phyloP scores from a whole-genome alignment of 2,113 vertebrate species.

The Misgurnus anguillicaudatus region DNA sequence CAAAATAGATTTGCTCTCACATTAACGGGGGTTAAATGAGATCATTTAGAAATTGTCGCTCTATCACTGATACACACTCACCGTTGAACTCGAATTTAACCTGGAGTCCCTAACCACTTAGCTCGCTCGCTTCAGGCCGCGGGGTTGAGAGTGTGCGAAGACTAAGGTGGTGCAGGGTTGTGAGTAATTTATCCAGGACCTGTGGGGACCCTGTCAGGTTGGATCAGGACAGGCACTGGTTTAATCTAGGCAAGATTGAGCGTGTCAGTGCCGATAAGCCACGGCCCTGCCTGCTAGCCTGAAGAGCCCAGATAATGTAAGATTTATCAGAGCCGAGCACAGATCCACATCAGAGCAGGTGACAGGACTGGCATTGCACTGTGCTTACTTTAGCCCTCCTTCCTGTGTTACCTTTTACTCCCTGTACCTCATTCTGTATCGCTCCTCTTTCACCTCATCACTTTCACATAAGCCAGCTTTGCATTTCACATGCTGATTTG shows the following conservation, averaged over 20 bases:
- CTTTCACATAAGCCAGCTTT: constrained; percentile 30
- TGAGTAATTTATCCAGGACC: constrained; percentile 63
- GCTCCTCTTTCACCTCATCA: constrained; percentile 16
- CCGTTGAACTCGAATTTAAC: constrained; percentile 26
- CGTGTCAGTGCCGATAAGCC: constrained; percentile 72
- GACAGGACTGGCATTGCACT: constrained; percentile 60
- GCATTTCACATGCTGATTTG: constrained; percentile 8
- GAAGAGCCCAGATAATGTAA: constrained; percentile 72
- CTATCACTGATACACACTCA: constrained; percentile 15
- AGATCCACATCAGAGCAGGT: constrained; percentile 62
- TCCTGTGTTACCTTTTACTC: constrained; percentile 41
- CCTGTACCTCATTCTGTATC: constrained; percentile 37
- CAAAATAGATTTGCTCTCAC: constrained; percentile 1
- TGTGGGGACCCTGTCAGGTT: constrained; percentile 63
- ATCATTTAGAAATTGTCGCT: constrained; percentile 13
- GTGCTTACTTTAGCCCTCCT: constrained; percentile 61
- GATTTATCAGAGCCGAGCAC: constrained; percentile 70
- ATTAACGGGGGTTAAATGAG: constrained; percentile 10
- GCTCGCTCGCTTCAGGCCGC: constrained; percentile 23
- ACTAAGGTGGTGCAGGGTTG: constrained; percentile 53
- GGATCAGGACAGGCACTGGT: constrained; percentile 64
- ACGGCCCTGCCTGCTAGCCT: constrained; percentile 67
- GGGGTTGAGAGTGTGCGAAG: constrained; percentile 40
- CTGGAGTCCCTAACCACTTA: constrained; percentile 33
- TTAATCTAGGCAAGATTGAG: constrained; percentile 74